A percentile compares a stretch with the other conserved stretches of the same genome.
Conservation (phyloP, 2,888 invertebrate species). For the Sphaerophoria taeniata region DNA sequence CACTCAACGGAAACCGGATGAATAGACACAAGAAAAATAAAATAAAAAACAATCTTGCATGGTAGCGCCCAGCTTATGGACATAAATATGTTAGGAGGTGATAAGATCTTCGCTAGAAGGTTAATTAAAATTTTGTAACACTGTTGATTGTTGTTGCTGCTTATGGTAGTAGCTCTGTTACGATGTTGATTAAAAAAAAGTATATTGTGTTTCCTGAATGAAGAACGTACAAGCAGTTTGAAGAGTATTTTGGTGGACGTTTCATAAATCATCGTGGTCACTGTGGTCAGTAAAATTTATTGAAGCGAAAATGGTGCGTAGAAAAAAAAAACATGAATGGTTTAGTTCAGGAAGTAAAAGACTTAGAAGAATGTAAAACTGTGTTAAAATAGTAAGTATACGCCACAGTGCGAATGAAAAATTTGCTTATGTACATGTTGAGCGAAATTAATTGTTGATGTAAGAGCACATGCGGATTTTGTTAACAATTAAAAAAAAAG, state of each 20-base stretch:
- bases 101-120: background rate
- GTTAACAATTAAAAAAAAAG: too few relatives aligned
- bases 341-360: background rate
- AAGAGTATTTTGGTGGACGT: background rate
- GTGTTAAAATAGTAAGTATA: too few relatives aligned
- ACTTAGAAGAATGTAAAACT: too few relatives aligned
- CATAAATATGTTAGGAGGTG: constrained; percentile 2
- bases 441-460: too few relatives aligned
- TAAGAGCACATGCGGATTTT: too few relatives aligned
- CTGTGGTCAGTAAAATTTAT: background rate
- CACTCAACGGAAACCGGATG: constrained; percentile 16
- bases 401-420: too few relatives aligned
- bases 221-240: background rate
- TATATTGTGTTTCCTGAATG: background rate
- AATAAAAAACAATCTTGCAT: constrained; percentile 16
- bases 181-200: background rate
- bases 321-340: background rate
- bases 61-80: constrained; percentile 4
- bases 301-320: background rate
- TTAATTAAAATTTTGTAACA: background rate
- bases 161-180: too few relatives aligned
- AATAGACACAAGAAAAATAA: background rate
- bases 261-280: constrained; percentile 19
- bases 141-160: background rate
- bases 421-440: too few relatives aligned